Evolutionary conservation across 2,113 vertebrate genomes (phyloP), one percentile per base, ranked within the genome.

Genomic region (Aptenodytes patagonicus): DNA sequence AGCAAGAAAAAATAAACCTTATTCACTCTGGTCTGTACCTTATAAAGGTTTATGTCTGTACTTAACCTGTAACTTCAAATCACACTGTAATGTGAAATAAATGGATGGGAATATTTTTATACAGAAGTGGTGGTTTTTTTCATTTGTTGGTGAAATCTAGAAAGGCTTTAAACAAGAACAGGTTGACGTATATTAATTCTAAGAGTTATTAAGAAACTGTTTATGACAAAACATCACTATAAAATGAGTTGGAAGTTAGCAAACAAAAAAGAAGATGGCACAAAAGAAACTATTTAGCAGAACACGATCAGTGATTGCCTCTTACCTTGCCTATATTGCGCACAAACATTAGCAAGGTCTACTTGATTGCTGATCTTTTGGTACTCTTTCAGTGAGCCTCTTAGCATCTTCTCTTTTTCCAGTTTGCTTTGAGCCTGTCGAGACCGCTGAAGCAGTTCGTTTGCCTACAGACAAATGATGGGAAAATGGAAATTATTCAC

Each of bases 331-430:
- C 99, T 98, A 92, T 99, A 99, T 79, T 99, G 99, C 4, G 97
- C 98, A 98, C 99, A 99, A 71, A 99, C 99, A 55, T 98, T 98
- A 8, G 99, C 96, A 96, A 99, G 98, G 87, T 99, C 99, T 17
- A 99, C 99, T 97, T 99, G 99, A 84, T 98, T 99, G 95, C 99
- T 99, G 96, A 99, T 99, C 97, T 99, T 99, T 70, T 99, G 99
- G 96, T 99, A 99, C 34, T 99, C 99, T 17, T 97, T 99, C 51
- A 99, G 97, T 8, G 99, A 99, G 87, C 99, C 99, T 79, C 98
- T 98, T 71, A 99, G 97, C 62, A 98, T 99, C 78, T 98, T 98
- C 91, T 99, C 99, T 92, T 99, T 99, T 84, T 99, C 99, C 6
- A 51, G 55, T 96, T 99, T 99, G 95, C 95, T 99, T 96, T 99